phyloP scores from a whole-genome alignment of 2,888 invertebrate species.

The Ashinkailepas kermadecensis region DNA sequence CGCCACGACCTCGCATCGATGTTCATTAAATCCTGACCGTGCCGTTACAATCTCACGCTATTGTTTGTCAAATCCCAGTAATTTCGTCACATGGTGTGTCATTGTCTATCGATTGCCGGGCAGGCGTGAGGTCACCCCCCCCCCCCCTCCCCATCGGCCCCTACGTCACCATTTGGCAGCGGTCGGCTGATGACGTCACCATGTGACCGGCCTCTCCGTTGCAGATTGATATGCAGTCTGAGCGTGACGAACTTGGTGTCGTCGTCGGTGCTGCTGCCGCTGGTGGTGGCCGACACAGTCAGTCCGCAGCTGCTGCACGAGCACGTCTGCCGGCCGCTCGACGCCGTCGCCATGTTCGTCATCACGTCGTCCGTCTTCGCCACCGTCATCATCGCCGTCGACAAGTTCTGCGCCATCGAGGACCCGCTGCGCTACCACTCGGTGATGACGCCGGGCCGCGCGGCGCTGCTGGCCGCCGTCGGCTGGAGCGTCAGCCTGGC shows the following conservation, averaged over 20 bases:
- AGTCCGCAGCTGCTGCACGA: slow-evolving; percentile 36
- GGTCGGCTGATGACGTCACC: too few species aligned
- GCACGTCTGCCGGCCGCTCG: slow-evolving; percentile 51
- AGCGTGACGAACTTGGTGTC: slow-evolving; percentile 45
- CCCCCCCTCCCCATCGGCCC: too few species aligned
- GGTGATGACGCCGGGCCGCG: slow-evolving; percentile 40
- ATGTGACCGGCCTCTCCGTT: too few species aligned
- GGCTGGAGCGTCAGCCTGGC: slow-evolving; percentile 41
- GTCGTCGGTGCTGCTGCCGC: slow-evolving; percentile 43
- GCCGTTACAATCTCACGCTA: too few species aligned
- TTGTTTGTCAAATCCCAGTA: too few species aligned
- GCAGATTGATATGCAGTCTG: slow-evolving; percentile 59
- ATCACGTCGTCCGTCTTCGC: slow-evolving; percentile 54
- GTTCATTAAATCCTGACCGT: too few species aligned
- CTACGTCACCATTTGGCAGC: too few species aligned
- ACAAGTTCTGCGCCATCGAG: slow-evolving; percentile 59
- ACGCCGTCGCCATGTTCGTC: slow-evolving; percentile 53
- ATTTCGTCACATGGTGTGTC: too few species aligned
- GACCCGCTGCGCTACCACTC: slow-evolving; percentile 57
- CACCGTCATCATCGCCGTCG: slow-evolving; percentile 56
- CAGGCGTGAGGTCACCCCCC: too few species aligned
- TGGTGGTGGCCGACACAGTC: slow-evolving; percentile 39
- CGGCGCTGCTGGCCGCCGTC: slow-evolving; percentile 38
- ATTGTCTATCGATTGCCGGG: too few species aligned
- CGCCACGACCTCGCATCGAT: too few species aligned